Evolutionary conservation across 1,140 invertebrate species (phyloP).

Genomic region (Sitobion miscanthi): DNA sequence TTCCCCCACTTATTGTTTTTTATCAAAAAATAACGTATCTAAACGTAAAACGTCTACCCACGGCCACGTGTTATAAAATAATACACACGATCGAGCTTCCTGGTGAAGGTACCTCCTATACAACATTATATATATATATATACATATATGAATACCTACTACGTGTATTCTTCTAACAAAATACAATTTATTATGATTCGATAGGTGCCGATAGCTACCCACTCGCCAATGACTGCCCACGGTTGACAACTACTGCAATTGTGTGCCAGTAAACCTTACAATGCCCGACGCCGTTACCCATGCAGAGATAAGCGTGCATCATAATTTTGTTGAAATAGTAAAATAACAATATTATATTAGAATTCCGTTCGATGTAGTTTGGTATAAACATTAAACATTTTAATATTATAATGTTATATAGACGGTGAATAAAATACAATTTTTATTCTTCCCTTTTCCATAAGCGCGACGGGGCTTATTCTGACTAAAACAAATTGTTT

Average conservation of each 20-base stretch:
- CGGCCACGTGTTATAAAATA: background rate
- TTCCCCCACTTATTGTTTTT: background rate
- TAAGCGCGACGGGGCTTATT: too few species aligned
- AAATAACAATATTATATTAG: background rate
- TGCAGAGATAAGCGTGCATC: background rate
- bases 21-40: background rate
- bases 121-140: too few species aligned
- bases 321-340: background rate
- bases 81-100: background rate
- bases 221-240: background rate
- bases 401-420: too few species aligned
- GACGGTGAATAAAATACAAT: background rate
- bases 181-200: background rate
- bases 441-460: background rate
- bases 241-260: too few species aligned
- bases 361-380: background rate
- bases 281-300: too few species aligned
- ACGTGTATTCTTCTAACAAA: background rate
- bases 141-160: background rate
- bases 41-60: background rate
- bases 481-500: too few species aligned
- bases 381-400: too few species aligned
- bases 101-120: too few species aligned
- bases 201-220: background rate
- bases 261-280: too few species aligned